Conservation (phyloP, 2,888 invertebrate species). For the Eupithecia dodoneata region DNA sequence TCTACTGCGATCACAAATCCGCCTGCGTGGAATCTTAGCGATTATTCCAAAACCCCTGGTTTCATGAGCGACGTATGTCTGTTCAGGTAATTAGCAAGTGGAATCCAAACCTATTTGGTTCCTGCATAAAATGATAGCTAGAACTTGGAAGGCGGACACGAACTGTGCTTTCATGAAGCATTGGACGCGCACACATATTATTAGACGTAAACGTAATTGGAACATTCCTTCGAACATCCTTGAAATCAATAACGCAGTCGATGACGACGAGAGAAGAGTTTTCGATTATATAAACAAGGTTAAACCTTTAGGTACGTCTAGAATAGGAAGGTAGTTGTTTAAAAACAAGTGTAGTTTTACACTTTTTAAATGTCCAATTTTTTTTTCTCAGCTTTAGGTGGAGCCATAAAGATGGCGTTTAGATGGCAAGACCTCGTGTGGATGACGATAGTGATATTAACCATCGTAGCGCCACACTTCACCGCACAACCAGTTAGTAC, state of each 20-base stretch:
- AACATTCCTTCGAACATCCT: neutral
- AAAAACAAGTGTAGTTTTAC: neutral
- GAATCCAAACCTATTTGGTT: too few species aligned
- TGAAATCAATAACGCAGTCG: neutral
- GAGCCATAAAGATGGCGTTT: conserved; percentile 52
- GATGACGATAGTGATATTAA: conserved; percentile 56
- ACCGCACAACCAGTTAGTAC: conserved; percentile 71
- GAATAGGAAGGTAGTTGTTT: neutral
- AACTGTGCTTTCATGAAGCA: too few species aligned
- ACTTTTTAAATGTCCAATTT: neutral
- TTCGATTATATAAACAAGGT: too few species aligned
- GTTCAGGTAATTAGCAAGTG: too few species aligned
- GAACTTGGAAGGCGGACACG: too few species aligned
- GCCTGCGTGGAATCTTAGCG: neutral
- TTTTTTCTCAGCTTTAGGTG: conserved; percentile 36
- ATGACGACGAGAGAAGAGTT: neutral
- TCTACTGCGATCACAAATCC: neutral
- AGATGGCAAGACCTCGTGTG: conserved; percentile 50
- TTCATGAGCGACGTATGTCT: neutral
- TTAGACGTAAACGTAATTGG: neutral
- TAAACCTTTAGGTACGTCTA: neutral
- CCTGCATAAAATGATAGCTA: too few species aligned
- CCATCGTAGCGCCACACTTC: conserved; percentile 61
- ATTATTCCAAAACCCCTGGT: neutral
- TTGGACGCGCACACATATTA: too few species aligned